Evolutionary conservation across 2,113 vertebrate genomes (phyloP).

Genomic region (Calypte anna): DNA sequence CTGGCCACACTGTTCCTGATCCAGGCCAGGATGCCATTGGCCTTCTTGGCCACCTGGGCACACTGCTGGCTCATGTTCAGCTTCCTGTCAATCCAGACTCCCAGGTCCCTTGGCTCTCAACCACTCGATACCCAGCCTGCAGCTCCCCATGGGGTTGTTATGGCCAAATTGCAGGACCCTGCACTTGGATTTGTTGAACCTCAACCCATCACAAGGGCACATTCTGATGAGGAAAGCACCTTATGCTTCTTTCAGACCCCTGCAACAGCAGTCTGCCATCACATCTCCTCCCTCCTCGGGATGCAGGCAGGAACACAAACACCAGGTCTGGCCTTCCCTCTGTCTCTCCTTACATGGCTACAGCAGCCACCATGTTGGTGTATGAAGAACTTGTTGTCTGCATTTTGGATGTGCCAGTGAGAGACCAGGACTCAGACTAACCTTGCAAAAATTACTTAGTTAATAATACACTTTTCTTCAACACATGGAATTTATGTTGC

Average conservation of each 20-base stretch:
- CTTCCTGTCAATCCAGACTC: no score
- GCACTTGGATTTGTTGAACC: no score
- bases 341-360: rapidly evolving
- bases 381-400: rapidly evolving
- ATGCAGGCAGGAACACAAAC: neutral
- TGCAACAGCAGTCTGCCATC: neutral
- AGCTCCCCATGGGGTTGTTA: no score
- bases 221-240: neutral
- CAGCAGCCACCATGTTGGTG: neutral
- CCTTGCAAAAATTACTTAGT: neutral
- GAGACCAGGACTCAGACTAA: neutral
- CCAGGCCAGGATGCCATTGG: no score
- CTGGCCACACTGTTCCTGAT: no score
- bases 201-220: neutral
- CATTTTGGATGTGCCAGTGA: rapidly evolving
- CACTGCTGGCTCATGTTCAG: no score
- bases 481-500: neutral
- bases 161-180: no score
- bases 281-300: neutral
- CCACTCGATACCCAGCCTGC: no score
- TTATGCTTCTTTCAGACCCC: neutral
- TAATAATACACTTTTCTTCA: neutral
- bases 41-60: no score
- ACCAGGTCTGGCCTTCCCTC: neutral
- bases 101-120: no score